Evolutionary conservation across 2,113 vertebrate genomes (phyloP), one percentile per base, ranked within the genome.

Genomic region (Asarcornis scutulata): DNA sequence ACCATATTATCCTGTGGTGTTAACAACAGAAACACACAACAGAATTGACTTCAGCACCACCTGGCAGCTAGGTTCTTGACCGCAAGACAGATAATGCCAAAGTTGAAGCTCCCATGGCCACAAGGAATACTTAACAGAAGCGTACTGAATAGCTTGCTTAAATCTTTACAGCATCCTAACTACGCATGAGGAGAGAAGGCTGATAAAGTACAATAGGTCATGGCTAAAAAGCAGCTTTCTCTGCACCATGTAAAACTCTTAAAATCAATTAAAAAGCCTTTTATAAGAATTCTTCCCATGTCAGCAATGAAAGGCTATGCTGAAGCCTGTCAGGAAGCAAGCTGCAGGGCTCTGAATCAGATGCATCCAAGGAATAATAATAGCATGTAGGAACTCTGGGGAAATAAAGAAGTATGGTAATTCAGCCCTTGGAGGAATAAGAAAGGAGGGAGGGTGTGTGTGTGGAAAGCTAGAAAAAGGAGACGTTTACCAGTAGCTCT

Each of bases 381-480:
- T 4, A 87, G 38, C 17, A n/a, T 59, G 63, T 83, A 59, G 36
- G 71, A 91, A 50, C 63, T 60, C 32, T 1, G 2, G 62, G 48
- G 40, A 91, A 93, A 80, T 94, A 66, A 94, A 66, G 58, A 62
- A n/a, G 22, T 68, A 7, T 11, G 31, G 16, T 80, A 92, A 66
- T 56, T 76, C 40, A 52, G 15, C 11, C 13, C 26, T 7, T 16
- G 27, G 20, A 79, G 17, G 55, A 79, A 50, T 68, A 53, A 3
- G 29, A 31, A 59, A 38, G 68, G 13, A 46, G 4, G 13, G 26
- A 10, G 11, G 5, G 22, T 21, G 46, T 48, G 46, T 48, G 59
- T 11, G 6, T 34, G 40, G n/a, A n/a, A 55, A 69, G 71, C 25
- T 64, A 68, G 2, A 32, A 38, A 77, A 78, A 52, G 17, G 17